Evolutionary conservation across 2,797 vertebrate species (phyloP).

Genomic region (Triplophysa yarkandensis): DNA sequence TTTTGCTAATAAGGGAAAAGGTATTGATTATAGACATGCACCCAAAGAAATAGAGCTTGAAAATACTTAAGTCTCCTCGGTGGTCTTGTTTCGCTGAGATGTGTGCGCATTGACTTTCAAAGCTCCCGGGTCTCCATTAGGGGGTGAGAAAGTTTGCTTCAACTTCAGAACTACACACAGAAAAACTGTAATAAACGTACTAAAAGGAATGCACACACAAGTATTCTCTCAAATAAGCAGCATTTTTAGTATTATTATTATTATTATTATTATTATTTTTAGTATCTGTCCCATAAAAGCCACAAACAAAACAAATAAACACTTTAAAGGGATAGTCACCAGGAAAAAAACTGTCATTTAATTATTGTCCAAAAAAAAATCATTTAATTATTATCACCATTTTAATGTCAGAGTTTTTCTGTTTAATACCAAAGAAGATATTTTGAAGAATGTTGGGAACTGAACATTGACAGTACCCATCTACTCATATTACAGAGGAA

Average conservation of each 20-base stretch:
- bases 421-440: no score
- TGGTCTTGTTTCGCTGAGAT: slow-evolving; percentile 43
- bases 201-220: slow-evolving; percentile 5
- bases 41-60: not conserved
- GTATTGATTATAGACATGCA: slow-evolving; percentile 25
- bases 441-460: no score
- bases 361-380: no score
- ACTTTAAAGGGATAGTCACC: no score
- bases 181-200: not conserved
- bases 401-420: no score
- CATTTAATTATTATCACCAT: no score
- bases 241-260: not conserved
- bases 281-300: not conserved
- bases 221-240: not conserved
- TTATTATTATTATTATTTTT: no score
- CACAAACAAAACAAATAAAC: slow-evolving; percentile 32
- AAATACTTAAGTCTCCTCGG: slow-evolving; percentile 18
- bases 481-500: no score
- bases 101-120: slow-evolving; percentile 47
- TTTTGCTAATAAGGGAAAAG: slow-evolving; percentile 20
- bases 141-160: slow-evolving; percentile 14
- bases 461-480: no score
- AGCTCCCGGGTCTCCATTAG: slow-evolving; percentile 55
- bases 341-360: no score
- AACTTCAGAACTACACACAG: not conserved